Evolutionary conservation across 2,888 invertebrate genomes (phyloP).

Genomic region (Diarsia rubi): DNA sequence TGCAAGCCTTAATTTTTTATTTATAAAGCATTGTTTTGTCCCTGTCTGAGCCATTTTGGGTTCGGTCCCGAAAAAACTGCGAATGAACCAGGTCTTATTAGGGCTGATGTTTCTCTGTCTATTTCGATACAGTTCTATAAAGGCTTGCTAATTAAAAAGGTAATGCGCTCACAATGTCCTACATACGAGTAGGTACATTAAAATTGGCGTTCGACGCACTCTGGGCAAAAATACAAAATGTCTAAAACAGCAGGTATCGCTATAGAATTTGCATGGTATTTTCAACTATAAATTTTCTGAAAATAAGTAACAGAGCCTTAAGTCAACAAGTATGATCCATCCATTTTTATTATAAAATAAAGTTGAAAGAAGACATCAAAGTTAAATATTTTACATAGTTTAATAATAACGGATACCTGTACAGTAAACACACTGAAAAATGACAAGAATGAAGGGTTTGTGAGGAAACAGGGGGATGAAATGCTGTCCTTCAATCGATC

Average conservation of each 20-base stretch:
- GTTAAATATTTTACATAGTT: conserved; percentile 8
- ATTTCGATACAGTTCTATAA: background rate
- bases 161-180: background rate
- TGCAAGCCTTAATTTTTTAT: background rate
- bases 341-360: background rate
- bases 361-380: background rate
- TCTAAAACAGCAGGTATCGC: background rate
- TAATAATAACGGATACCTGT: conserved; percentile 7
- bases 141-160: background rate
- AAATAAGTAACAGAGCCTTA: background rate
- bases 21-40: background rate
- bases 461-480: conserved; percentile 18
- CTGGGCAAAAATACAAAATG: background rate
- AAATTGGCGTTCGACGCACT: background rate
- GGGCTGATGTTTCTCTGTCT: background rate
- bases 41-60: background rate
- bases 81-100: background rate
- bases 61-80: background rate
- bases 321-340: background rate
- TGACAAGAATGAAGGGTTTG: conserved; percentile 27
- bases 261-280: background rate
- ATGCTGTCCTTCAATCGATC: conserved; percentile 37
- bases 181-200: background rate
- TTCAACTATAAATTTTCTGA: background rate
- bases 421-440: conserved; percentile 2